Percentiles rank a stretch among this genome's conserved stretches.
Conservation (phyloP, 2,113 vertebrate species). For the Progne subis region DNA sequence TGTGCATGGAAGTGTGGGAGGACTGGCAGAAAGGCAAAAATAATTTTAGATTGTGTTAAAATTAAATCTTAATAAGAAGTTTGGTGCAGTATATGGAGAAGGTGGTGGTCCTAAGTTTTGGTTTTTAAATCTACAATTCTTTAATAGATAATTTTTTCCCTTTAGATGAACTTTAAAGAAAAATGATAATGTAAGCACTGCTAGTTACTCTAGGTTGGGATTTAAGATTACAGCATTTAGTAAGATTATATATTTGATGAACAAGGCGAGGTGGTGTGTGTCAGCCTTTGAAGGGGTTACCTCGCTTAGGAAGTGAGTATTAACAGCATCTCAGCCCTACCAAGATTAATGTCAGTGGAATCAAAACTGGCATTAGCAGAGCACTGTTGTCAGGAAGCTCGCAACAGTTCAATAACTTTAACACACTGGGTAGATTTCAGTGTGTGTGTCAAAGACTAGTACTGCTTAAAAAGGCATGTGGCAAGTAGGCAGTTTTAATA, state of each 20-base stretch:
- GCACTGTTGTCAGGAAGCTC: conserved; percentile 24
- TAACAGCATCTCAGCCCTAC: conserved; percentile 62
- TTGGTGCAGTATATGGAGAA: conserved; percentile 26
- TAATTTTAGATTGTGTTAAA: conserved; percentile 27
- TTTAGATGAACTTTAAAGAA: conserved; percentile 55
- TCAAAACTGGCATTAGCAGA: conserved; percentile 33
- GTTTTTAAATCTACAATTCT: conserved; percentile 38
- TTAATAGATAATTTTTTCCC: not conserved
- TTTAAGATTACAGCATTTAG: conserved; percentile 78
- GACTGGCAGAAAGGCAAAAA: conserved; percentile 9
- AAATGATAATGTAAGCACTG: conserved; percentile 72
- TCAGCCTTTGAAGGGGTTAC: conserved; percentile 60
- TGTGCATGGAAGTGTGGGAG: not conserved
- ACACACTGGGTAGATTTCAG: conserved; percentile 10
- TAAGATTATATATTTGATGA: conserved; percentile 74
- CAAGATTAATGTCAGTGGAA: conserved; percentile 59
- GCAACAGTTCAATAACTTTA: conserved; percentile 36
- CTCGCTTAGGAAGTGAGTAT: conserved; percentile 64
- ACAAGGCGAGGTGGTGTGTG: conserved; percentile 62
- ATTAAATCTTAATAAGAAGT: conserved; percentile 51
- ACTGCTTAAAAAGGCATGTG: conserved; percentile 15
- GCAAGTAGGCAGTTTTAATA: conserved; percentile 38
- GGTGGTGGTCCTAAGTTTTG: conserved; percentile 54
- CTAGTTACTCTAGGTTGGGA: conserved; percentile 72
- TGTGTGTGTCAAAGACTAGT: conserved; percentile 38